A percentile compares a stretch with the other conserved stretches of the same genome.
Conservation (phyloP, 2,888 invertebrate genomes). For the Synanthedon formicaeformis region DNA sequence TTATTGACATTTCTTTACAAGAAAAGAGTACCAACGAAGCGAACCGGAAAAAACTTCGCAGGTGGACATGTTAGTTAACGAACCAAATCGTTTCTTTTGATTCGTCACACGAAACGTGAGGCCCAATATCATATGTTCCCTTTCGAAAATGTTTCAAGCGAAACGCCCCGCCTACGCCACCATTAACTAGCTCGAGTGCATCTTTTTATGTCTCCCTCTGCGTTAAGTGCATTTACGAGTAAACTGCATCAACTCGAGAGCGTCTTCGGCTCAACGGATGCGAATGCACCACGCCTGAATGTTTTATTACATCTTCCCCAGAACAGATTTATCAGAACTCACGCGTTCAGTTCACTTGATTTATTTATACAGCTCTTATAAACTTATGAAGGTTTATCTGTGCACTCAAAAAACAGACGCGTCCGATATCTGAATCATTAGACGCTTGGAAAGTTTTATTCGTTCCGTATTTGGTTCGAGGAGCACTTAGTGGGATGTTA, state of each 20-base stretch:
- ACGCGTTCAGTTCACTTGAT: conserved; percentile 9
- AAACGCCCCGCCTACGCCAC: conserved; percentile 38
- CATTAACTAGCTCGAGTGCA: conserved; percentile 57
- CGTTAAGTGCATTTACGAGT: conserved; percentile 42
- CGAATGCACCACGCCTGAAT: conserved; percentile 30
- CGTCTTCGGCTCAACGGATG: conserved; percentile 29
- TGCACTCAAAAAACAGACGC: conserved; percentile 44
- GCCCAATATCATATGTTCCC: conserved; percentile 11
- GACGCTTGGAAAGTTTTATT: conserved; percentile 20
- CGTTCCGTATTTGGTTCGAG: conserved; percentile 28
- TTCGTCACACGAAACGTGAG: conserved; percentile 5
- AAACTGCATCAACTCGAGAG: conserved; percentile 9
- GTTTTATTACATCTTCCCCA: conserved; percentile 34
- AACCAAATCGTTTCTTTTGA: conserved; percentile 8
- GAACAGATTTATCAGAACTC: conserved; percentile 31
- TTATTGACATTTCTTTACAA: background rate
- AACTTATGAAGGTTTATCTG: conserved; percentile 40
- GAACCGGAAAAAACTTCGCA: background rate
- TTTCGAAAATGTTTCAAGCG: conserved; percentile 21
- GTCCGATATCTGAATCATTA: conserved; percentile 42
- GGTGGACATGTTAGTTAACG: background rate
- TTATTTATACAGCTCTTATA: conserved; percentile 22
- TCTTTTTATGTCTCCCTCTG: conserved; percentile 54
- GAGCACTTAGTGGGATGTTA: conserved; percentile 33
- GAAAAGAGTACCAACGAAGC: background rate